phyloP scores from a whole-genome alignment of 2,888 invertebrate species.

The Psylliodes chrysocephalus region DNA sequence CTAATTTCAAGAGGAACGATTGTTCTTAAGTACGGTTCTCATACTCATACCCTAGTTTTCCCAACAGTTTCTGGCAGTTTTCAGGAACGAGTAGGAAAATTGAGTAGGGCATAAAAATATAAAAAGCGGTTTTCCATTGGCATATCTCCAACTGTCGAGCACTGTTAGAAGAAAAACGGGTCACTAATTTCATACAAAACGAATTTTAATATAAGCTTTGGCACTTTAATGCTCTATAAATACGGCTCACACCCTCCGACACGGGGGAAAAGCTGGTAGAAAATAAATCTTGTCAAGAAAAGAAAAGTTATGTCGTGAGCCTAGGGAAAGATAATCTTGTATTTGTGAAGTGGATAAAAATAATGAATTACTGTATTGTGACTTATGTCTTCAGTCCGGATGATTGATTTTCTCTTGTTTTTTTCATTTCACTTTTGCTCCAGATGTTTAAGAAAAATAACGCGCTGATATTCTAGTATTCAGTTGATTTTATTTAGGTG shows the following conservation, averaged over 20 bases:
- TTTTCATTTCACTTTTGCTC: background rate
- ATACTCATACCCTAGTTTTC: too few relatives aligned
- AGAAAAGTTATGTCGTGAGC: constrained; percentile 33
- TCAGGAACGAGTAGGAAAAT: background rate
- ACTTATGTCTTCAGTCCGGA: constrained; percentile 13
- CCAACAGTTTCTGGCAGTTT: too few relatives aligned
- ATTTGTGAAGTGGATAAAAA: constrained; percentile 32
- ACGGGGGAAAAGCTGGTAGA: constrained; percentile 13
- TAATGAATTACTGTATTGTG: constrained; percentile 31
- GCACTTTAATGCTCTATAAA: constrained; percentile 33
- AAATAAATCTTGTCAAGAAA: constrained; percentile 34
- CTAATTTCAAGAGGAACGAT: too few relatives aligned
- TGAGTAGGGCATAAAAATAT: background rate
- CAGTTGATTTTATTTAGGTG: too few relatives aligned
- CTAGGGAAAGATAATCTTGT: constrained; percentile 35
- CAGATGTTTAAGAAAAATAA: background rate
- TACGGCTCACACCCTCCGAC: constrained; percentile 27
- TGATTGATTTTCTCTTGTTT: constrained; percentile 22
- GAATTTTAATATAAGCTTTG: constrained; percentile 26
- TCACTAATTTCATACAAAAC: constrained; percentile 33
- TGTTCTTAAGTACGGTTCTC: too few relatives aligned
- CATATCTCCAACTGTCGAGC: constrained; percentile 28
- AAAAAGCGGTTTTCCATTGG: constrained; percentile 12
- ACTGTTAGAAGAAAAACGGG: constrained; percentile 18
- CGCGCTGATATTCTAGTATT: too few relatives aligned